These are phyloP conservation scores for Cybosia mesomella DNA, from an alignment of 2,888 invertebrate species.

Conservation along the genomic window DNA sequence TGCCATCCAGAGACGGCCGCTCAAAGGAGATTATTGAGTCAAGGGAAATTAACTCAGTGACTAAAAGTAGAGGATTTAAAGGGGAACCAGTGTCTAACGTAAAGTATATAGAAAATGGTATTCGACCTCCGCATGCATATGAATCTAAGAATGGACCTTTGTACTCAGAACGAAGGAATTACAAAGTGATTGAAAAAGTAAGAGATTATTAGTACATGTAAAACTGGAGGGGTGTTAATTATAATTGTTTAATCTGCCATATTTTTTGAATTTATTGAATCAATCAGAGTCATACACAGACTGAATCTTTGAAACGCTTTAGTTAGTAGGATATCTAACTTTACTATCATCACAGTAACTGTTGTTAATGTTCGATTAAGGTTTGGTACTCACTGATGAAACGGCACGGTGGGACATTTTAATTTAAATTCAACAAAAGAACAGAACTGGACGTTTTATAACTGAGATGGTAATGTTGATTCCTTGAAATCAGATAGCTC, in stretches of 20 bases:
- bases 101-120: conserved; percentile 86
- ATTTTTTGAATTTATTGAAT: conserved; percentile 68
- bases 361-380: conserved; percentile 63
- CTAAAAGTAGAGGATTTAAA: conserved; percentile 88
- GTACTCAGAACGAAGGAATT: conserved; percentile 79
- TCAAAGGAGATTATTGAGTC: conserved; percentile 90
- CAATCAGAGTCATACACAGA: conserved; percentile 76
- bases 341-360: conserved; percentile 68
- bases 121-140: conserved; percentile 71
- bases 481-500: neutral
- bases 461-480: neutral
- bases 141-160: conserved; percentile 76
- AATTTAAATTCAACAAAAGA: neutral
- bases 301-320: conserved; percentile 76
- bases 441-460: neutral
- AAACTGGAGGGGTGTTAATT: conserved; percentile 45
- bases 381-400: conserved; percentile 23
- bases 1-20: conserved; percentile 89
- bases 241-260: conserved; percentile 69
- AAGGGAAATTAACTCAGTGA: conserved; percentile 90
- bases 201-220: conserved; percentile 77
- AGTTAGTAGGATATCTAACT: conserved; percentile 71
- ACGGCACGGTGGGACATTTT: neutral
- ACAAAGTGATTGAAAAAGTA: conserved; percentile 80
- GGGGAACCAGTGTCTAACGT: conserved; percentile 78